Percentiles rank a stretch among this genome's conserved stretches.
These are phyloP conservation scores for Scomberomorus guttatus DNA, from an alignment of 2,797 vertebrate species.

Conservation along the genomic window DNA sequence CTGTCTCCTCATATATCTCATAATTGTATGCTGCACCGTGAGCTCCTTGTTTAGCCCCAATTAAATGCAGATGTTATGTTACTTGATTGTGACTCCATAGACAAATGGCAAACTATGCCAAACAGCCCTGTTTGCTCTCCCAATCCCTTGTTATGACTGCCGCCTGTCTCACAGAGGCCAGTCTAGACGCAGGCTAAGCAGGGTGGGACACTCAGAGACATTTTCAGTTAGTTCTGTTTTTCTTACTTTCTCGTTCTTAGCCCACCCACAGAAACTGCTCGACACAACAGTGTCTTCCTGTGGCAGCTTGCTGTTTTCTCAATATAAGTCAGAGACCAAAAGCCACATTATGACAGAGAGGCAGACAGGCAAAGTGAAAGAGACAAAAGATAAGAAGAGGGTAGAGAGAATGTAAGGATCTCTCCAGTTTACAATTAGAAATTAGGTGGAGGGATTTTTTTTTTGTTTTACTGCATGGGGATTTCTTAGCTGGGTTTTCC, in stretches of 20 bases:
- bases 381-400: slow-evolving; percentile 18
- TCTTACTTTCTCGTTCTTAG: slow-evolving; percentile 65
- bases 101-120: slow-evolving; percentile 45
- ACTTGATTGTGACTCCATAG: slow-evolving; percentile 64
- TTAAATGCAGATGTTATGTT: slow-evolving; percentile 66
- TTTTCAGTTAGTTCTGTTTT: slow-evolving; percentile 81
- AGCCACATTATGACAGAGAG: slow-evolving; percentile 62
- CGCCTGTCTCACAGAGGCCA: slow-evolving; percentile 59
- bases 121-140: slow-evolving; percentile 71
- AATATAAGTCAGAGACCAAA: slow-evolving; percentile 73
- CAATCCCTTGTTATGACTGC: slow-evolving; percentile 81
- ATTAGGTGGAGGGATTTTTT: slow-evolving; percentile 59
- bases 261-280: slow-evolving; percentile 82
- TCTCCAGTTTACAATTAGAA: slow-evolving; percentile 51
- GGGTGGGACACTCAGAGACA: slow-evolving; percentile 78
- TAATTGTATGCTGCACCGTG: slow-evolving; percentile 70
- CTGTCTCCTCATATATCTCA: slow-evolving; percentile 71
- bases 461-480: slow-evolving; percentile 35
- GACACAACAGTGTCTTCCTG: slow-evolving; percentile 73
- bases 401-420: slow-evolving; percentile 57
- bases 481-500: slow-evolving; percentile 73
- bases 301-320: slow-evolving; percentile 70
- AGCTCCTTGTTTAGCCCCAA: slow-evolving; percentile 70
- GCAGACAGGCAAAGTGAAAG: slow-evolving; percentile 51
- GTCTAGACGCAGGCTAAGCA: slow-evolving; percentile 81